Conservation (phyloP, 2,888 invertebrate genomes). For the Congeria kusceri region DNA sequence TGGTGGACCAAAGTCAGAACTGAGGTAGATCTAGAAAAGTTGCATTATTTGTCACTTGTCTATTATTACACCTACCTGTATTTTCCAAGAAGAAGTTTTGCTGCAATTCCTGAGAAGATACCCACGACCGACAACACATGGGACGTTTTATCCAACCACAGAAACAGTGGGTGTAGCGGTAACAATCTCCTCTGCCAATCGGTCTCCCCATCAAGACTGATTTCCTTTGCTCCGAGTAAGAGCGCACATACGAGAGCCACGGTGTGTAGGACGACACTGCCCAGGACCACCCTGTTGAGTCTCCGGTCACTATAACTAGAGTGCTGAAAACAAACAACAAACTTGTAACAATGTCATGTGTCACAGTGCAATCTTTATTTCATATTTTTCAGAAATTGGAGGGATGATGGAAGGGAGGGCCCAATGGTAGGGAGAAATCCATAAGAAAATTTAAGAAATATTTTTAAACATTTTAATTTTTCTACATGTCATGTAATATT, state of each 20-base stretch:
- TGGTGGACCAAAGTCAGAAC: no score
- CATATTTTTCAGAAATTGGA: no score
- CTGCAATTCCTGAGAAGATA: slow-evolving; percentile 45
- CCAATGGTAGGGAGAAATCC: no score
- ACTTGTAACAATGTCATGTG: no score
- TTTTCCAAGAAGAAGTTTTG: slow-evolving; percentile 61
- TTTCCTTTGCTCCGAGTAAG: slow-evolving; percentile 11
- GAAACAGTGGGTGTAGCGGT: slow-evolving; percentile 34
- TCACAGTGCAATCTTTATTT: no score
- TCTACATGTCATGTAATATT: no score
- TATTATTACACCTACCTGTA: slow-evolving; percentile 47
- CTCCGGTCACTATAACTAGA: slow-evolving; percentile 25
- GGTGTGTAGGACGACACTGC: slow-evolving; percentile 21
- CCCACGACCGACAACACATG: slow-evolving; percentile 37
- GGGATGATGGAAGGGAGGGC: no score
- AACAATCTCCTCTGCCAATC: slow-evolving; percentile 25
- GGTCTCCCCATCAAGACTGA: slow-evolving; percentile 12
- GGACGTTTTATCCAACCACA: slow-evolving; percentile 25
- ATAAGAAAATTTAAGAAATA: no score
- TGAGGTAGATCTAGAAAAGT: no score
- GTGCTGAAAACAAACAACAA: slow-evolving; percentile 19
- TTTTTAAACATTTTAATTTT: no score
- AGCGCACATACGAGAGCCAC: slow-evolving; percentile 30
- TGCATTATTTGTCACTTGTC: no score
- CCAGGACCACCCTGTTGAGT: neutral